These are phyloP conservation scores for Ischnus inquisitorius DNA, from an alignment of 2,888 invertebrate genomes.

Conservation along the genomic window DNA sequence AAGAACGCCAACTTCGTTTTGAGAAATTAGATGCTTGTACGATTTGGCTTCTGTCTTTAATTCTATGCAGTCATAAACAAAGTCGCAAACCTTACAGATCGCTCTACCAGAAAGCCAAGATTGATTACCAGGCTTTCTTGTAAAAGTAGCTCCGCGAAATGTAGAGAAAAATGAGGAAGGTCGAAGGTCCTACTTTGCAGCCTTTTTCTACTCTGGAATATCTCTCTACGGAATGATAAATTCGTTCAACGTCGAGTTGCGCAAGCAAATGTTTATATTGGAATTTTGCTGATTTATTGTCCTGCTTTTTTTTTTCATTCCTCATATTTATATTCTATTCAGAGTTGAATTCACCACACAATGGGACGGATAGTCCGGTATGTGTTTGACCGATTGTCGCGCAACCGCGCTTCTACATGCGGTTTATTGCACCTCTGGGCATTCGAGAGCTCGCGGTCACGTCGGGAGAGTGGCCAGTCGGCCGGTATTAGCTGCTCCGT, in stretches of 20 bases:
- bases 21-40: too few relatives aligned
- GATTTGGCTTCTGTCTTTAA: too few relatives aligned
- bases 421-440: background rate
- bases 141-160: too few relatives aligned
- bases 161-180: too few relatives aligned
- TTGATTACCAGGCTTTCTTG: too few relatives aligned
- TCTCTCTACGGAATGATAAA: background rate
- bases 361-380: background rate
- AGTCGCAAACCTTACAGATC: too few relatives aligned
- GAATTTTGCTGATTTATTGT: background rate
- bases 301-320: background rate
- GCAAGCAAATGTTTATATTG: background rate
- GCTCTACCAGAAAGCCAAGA: too few relatives aligned
- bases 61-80: too few relatives aligned
- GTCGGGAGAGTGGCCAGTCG: background rate
- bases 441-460: conserved; percentile 5
- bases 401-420: background rate
- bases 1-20: too few relatives aligned
- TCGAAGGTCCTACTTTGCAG: background rate
- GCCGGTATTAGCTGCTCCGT: background rate
- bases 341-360: background rate
- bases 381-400: background rate
- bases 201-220: background rate
- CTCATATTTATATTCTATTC: background rate
- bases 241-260: background rate